Conservation (phyloP, 2,113 vertebrate species). For the Misgurnus anguillicaudatus region DNA sequence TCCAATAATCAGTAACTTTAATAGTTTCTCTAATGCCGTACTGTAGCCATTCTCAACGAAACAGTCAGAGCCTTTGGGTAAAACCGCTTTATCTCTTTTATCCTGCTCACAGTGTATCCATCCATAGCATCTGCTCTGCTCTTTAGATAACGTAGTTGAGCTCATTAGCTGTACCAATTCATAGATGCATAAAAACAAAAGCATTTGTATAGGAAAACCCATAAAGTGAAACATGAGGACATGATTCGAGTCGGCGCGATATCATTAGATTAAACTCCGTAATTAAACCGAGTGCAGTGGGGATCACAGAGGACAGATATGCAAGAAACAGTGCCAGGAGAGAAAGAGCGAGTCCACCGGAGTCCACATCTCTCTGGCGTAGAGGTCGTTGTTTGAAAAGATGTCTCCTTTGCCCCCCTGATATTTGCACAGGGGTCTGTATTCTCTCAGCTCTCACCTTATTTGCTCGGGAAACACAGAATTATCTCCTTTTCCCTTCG, state of each 20-base stretch:
- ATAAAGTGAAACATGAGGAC: slow-evolving; percentile 52
- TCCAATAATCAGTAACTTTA: too few relatives aligned
- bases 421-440: slow-evolving; percentile 22
- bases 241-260: slow-evolving; percentile 44
- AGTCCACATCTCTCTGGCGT: background rate
- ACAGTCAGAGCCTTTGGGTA: too few relatives aligned
- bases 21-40: too few relatives aligned
- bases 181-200: slow-evolving; percentile 45
- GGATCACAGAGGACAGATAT: slow-evolving; percentile 46
- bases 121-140: slow-evolving; percentile 7
- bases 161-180: slow-evolving; percentile 56
- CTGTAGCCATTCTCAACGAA: too few relatives aligned
- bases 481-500: slow-evolving; percentile 62
- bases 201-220: slow-evolving; percentile 42
- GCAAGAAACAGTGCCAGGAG: slow-evolving; percentile 20
- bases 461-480: slow-evolving; percentile 48
- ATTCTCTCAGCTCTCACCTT: slow-evolving; percentile 26
- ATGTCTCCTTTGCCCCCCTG: slow-evolving; percentile 10
- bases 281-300: slow-evolving; percentile 55
- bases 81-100: background rate
- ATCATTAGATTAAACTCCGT: slow-evolving; percentile 52
- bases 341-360: background rate
- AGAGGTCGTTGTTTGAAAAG: background rate
- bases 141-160: slow-evolving; percentile 60
- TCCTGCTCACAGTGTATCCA: background rate